phyloP scores from a whole-genome alignment of 92 coral and sea anemone genomes.

The Muricea muricata region DNA sequence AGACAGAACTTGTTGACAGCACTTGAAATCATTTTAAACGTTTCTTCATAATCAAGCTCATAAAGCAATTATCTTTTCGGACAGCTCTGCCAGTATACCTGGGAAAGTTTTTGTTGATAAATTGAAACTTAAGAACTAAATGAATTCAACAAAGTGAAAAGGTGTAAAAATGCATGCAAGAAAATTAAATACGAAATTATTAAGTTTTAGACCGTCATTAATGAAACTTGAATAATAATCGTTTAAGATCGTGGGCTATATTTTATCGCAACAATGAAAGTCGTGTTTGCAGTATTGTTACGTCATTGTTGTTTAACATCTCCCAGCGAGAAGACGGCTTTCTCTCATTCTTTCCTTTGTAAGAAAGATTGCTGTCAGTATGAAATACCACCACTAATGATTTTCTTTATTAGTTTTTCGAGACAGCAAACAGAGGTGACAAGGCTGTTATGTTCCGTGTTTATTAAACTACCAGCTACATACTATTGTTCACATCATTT shows the following conservation, averaged over 20 bases:
- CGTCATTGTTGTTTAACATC: conserved; percentile 28
- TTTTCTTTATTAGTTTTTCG: conserved; percentile 45
- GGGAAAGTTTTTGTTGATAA: too few relatives aligned
- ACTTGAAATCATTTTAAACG: background rate
- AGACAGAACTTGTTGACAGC: conserved; percentile 5
- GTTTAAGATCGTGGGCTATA: background rate
- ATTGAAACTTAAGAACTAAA: too few relatives aligned
- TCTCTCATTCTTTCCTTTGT: conserved; percentile 47
- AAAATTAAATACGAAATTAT: too few relatives aligned
- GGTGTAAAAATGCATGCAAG: too few relatives aligned
- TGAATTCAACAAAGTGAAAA: too few relatives aligned
- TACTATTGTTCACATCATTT: conserved; percentile 42
- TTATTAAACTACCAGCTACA: conserved; percentile 39
- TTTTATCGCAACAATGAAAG: background rate
- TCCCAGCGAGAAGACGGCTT: conserved; percentile 50
- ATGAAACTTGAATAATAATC: too few relatives aligned
- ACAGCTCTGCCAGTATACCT: background rate
- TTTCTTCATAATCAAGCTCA: background rate
- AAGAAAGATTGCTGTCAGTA: conserved; percentile 37
- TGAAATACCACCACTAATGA: conserved; percentile 54
- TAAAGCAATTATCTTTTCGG: background rate
- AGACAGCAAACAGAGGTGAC: conserved; percentile 40
- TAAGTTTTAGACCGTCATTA: too few relatives aligned
- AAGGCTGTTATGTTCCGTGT: conserved; percentile 45
- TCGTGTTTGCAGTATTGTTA: background rate